Conservation (phyloP, 2,888 invertebrate genomes). For the Caenorhabditis zanzibari region DNA sequence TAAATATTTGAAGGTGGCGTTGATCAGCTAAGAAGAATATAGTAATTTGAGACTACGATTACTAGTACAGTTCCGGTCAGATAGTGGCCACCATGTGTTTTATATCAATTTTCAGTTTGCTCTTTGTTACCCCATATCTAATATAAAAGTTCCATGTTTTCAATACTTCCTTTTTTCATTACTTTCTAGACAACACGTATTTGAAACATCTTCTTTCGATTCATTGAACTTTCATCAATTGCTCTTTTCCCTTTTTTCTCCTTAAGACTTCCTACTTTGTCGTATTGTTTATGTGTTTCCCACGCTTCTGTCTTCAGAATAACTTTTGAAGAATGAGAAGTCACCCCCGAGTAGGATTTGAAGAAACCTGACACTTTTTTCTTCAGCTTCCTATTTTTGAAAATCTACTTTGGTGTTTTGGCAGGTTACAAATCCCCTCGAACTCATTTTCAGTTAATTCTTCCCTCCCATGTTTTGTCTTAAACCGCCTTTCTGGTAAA, state of each 20-base stretch:
- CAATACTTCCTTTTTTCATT: too few species aligned
- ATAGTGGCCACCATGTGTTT: too few species aligned
- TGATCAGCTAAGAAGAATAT: too few species aligned
- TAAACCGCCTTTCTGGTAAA: neutral
- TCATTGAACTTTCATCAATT: slow-evolving; percentile 28
- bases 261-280: slow-evolving; percentile 5
- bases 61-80: too few species aligned
- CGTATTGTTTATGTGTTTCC: slow-evolving; percentile 32
- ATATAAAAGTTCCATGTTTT: too few species aligned
- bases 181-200: neutral
- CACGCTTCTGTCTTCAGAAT: slow-evolving; percentile 34
- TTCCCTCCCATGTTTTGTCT: neutral
- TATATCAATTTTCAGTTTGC: too few species aligned
- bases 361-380: slow-evolving; percentile 13
- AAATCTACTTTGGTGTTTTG: slow-evolving; percentile 16
- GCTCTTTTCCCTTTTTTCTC: slow-evolving; percentile 11
- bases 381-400: neutral
- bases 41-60: too few species aligned
- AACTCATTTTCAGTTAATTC: slow-evolving; percentile 37
- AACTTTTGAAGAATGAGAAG: slow-evolving; percentile 18
- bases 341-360: slow-evolving; percentile 31
- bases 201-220: slow-evolving; percentile 10
- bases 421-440: slow-evolving; percentile 2
- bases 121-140: too few species aligned
- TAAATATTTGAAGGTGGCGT: too few species aligned